Evolutionary conservation across 2,113 vertebrate species (phyloP).

Genomic region (Barnardius zonarius): DNA sequence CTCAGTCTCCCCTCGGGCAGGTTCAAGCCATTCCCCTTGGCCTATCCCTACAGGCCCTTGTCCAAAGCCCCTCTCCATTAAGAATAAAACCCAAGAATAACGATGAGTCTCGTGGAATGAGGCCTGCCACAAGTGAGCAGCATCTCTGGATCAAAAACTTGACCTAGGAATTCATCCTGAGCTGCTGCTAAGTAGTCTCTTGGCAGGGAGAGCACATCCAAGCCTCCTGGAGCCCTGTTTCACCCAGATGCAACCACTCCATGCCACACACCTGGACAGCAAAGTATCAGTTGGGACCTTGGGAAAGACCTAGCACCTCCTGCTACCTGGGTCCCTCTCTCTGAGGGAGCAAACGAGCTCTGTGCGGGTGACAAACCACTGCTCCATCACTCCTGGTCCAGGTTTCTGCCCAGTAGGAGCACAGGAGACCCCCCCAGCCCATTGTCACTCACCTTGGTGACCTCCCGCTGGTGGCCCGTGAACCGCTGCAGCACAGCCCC

Average conservation of each 20-base stretch:
- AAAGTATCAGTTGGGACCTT: neutral
- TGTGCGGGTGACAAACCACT: neutral
- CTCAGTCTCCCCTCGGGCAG: neutral
- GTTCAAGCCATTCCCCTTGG: neutral
- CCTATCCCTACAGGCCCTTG: neutral
- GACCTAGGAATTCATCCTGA: neutral
- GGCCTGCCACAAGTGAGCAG: neutral
- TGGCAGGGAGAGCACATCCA: neutral
- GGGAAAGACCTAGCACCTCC: neutral
- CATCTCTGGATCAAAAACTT: neutral
- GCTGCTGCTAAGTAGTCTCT: neutral
- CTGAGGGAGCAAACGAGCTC: neutral
- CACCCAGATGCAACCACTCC: neutral
- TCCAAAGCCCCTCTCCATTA: neutral
- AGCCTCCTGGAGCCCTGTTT: neutral
- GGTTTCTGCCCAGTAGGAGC: neutral
- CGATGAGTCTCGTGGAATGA: accelerated
- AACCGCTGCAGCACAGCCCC: slow-evolving; percentile 82
- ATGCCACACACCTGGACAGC: neutral
- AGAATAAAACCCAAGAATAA: neutral
- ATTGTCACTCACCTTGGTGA: slow-evolving; percentile 86
- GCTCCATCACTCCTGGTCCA: neutral
- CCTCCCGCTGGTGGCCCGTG: slow-evolving; percentile 85
- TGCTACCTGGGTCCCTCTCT: neutral
- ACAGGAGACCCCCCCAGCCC: neutral